Base-by-base conservation (phyloP, 2,113 vertebrate genomes). In the Myrmecobius fasciatus region DNA sequence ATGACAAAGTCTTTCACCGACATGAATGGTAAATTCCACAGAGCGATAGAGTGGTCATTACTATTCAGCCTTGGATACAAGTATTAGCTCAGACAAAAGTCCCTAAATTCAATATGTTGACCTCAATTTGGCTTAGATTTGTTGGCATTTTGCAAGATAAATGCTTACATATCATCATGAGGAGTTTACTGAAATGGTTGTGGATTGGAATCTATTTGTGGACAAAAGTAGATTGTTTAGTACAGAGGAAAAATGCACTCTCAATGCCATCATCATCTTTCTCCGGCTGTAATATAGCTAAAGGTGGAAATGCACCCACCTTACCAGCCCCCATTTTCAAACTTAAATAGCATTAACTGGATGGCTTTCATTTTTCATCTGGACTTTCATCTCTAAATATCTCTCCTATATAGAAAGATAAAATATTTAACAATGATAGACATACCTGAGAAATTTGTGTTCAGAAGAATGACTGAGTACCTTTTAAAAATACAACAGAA, bases 11-110 rank as follows among this genome's bases (percentile, higher is more conserved):
- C 1, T 0, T 89, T 96, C 47, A 94, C 93, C 2, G 22, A 51
- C 24, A 93, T 0, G 6, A 83, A 56, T 51, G 24, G 14, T 14
- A 95, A 96, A 46, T 11, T 94, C 91, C 83, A 83, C 67, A 43
- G 67, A 83, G 36, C 20, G 4, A 91, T 3, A 95, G 75, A 91
- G 53, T 56, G 51, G 54, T 52, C 53, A 28, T 91, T 75, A 12
- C 5, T 93, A 47, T 96, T 96, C 95, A 94, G 14, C 83, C n/a
- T 83, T 93, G 75, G 14, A 93, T 89, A 91, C 25, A 56, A 92
- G 53, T 83, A 83, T 83, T 83, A 83, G 67, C n/a, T 83, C 20
- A 92, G 92, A 51, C 14, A 52, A 22, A 83, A 53, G 26, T 1
- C 17, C 92, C 93, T 90, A 90, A 48, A 51, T 88, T 52, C 88